phyloP scores from a whole-genome alignment of 2,888 invertebrate genomes.

The Hyppa rectilinea region DNA sequence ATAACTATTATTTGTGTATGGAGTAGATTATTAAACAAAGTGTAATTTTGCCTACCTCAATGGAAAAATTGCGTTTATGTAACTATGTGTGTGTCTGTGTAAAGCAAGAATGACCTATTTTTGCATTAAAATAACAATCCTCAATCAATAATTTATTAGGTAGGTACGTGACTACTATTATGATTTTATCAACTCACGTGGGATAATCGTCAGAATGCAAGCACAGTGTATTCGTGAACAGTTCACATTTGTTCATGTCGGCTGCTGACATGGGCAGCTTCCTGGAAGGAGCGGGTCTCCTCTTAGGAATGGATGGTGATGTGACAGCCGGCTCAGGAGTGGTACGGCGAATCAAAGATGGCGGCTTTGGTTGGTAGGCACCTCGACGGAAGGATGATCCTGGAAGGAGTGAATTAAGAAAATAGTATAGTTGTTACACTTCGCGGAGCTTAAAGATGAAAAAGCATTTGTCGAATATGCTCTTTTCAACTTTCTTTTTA shows the following conservation, averaged over 20 bases:
- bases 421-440: too few species aligned
- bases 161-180: neutral
- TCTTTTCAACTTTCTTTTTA: conserved; percentile 14
- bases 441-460: neutral
- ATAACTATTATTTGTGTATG: too few species aligned
- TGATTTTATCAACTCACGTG: conserved; percentile 89
- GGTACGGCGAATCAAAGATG: conserved; percentile 77
- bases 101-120: neutral
- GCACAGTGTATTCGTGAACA: conserved; percentile 94
- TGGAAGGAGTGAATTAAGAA: conserved; percentile 61
- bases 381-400: conserved; percentile 83
- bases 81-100: neutral
- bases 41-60: too few species aligned
- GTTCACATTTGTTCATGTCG: conserved; percentile 90
- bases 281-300: conserved; percentile 77
- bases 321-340: conserved; percentile 75
- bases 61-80: neutral
- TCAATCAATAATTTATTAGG: neutral
- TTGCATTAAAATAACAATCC: neutral
- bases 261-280: conserved; percentile 73
- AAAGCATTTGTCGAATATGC: neutral
- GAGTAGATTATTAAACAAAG: too few species aligned
- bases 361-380: conserved; percentile 78
- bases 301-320: conserved; percentile 66
- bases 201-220: conserved; percentile 94